Evolutionary conservation across 2,113 vertebrate genomes (phyloP), one percentile per base, ranked within the genome.

Genomic region (Morone chrysops): DNA sequence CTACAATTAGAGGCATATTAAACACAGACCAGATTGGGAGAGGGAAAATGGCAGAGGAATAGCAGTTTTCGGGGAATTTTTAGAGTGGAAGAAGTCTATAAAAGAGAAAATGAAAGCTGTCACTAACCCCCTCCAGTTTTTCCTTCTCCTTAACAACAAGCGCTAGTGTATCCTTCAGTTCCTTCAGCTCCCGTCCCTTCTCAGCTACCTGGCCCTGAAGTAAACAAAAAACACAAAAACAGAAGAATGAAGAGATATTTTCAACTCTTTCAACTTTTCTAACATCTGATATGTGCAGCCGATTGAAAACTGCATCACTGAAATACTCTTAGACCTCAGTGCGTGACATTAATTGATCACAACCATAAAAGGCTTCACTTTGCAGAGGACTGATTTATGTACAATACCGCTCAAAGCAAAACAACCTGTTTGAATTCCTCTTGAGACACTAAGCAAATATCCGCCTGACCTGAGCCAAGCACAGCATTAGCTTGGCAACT

Each of bases 101-200:
- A 94, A 89, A 79, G 57, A 77, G 77, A 89, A 92, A 94, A 92
- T 87, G 83, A 92, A 91, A 91, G 89, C 77, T 51, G 87, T 92
- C 86, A 87, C 95, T 83, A 85, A 96, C 93, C 94, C 87, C 94
- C 88, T 96, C 95, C 59, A 95, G 89, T 88, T 94, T 93, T 94
- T 97, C 97, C 96, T 98, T 98, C 82, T 96, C 96, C 86, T 91
- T 96, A 59, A 91, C 89, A 50, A 97, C 87, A 5, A 91, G 92
- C 38, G 96, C 95, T 69, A 99, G 84, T 80, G 94, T 96, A 67
- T 96, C 96, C 89, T 94, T 95, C 86, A 98, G 90, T 36, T 96
- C 96, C 87, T 95, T 97, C 93, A 99, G 95, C 92, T 96, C 96
- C 59, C 97, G 95, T 62, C 97, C 97, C 83, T 97, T 98, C 92